Base-by-base conservation (phyloP, 2,797 vertebrate genomes). In the Amniataba percoides region DNA sequence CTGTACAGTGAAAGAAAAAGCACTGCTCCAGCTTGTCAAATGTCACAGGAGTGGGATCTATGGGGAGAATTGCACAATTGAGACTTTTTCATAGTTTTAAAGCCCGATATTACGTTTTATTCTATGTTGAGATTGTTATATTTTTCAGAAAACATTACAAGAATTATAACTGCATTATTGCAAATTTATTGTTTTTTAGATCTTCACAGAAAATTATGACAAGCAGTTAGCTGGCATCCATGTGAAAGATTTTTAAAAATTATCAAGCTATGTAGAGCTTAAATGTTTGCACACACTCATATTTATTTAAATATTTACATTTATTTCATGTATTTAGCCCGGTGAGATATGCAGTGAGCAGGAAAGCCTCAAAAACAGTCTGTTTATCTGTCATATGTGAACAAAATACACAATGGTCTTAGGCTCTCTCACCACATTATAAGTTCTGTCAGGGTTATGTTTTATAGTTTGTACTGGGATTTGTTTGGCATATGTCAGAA, bases 21-120 rank as follows among this genome's bases (percentile, higher is more conserved):
- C 79, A 89, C 67, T 87, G 84, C 78, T 60, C 3, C 42, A 53
- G 31, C 23, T 21, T 61, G 13, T 66, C 42, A 56, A 56, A 56
- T 60, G 40, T 36, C 27, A 12, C 39, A 45, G 36, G 59, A 34
- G 34, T 42, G 52, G 36, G 21, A 48, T 59, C 4, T 65, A 4
- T 57, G 11, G 27, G n/a, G 12, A 58, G 43, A 48, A 55, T 43
- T 61, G 23, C 48, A 62, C 1, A 23, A 0, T 51, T 31, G 23
- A 42, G 2, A 2, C 0, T 15, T 40, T 5, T 2, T 6, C 43
- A 8, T 21, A 58, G 0, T 51, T 49, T 67, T 23, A 39, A 56
- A 5, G 0, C 27, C 43, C 72, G 55, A 39, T 16, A 1, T 68
- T 55, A 4, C 59, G 13, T 42, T n/a, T 53, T 31, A 42, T 52